Evolutionary conservation across 2,113 vertebrate species (phyloP).

Genomic region (Tachysurus vachellii): DNA sequence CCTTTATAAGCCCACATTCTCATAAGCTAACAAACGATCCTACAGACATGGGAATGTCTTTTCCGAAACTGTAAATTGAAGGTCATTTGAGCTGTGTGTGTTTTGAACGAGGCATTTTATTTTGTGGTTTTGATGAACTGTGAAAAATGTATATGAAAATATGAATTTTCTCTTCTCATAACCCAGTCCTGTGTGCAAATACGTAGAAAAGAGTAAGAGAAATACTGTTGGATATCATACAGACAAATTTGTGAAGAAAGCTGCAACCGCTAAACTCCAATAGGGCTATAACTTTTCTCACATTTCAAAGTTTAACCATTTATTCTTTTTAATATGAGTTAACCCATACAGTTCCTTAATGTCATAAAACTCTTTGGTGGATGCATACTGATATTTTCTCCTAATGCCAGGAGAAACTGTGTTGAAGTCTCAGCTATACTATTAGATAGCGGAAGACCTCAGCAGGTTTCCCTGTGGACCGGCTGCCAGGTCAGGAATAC

Average conservation of each 20-base stretch:
- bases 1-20: slow-evolving; percentile 21
- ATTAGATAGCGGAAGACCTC: slow-evolving; percentile 27
- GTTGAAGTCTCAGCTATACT: slow-evolving; percentile 10
- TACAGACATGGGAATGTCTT: slow-evolving; percentile 14
- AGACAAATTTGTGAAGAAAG: neutral
- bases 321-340: neutral
- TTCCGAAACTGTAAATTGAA: slow-evolving; percentile 13
- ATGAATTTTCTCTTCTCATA: neutral
- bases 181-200: neutral
- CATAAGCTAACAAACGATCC: slow-evolving; percentile 1
- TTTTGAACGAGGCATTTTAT: neutral
- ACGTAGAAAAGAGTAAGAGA: neutral
- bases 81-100: neutral
- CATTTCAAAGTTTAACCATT: neutral
- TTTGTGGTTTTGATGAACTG: slow-evolving; percentile 20
- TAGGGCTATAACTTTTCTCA: neutral
- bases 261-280: neutral
- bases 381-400: neutral
- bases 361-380: neutral
- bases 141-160: slow-evolving; percentile 21
- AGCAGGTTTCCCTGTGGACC: slow-evolving; percentile 34
- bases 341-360: neutral
- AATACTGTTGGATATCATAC: neutral
- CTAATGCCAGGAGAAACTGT: neutral
- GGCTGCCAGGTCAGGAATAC: slow-evolving; percentile 36